Percentiles rank a stretch among this genome's conserved stretches.
Conservation (phyloP, 2,888 invertebrate genomes). For the Isotomurus palustris region DNA sequence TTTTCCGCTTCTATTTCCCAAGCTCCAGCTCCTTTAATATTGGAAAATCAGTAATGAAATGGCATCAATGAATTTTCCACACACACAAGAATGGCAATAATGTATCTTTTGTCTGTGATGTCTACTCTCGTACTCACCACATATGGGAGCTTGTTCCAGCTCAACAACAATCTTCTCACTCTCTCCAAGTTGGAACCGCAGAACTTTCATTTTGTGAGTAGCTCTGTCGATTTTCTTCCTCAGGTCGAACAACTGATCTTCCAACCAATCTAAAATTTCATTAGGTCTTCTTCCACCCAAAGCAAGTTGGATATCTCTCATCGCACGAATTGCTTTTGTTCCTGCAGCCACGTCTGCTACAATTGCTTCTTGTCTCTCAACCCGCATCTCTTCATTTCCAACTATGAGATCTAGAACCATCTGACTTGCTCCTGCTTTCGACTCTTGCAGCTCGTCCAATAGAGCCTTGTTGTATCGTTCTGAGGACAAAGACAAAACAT, state of each 20-base stretch:
- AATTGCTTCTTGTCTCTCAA: slow-evolving; percentile 7
- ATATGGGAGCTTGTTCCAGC: slow-evolving; percentile 15
- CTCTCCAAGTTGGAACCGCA: slow-evolving; percentile 15
- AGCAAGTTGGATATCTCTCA: slow-evolving; percentile 14
- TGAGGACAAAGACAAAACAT: not conserved
- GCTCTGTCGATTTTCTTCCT: slow-evolving; percentile 16
- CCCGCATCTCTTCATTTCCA: slow-evolving; percentile 13
- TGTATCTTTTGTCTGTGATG: no score
- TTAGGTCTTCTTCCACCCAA: slow-evolving; percentile 11
- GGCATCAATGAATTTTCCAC: not conserved
- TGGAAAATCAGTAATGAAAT: not conserved
- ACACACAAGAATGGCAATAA: no score
- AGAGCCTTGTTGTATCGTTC: slow-evolving; percentile 26
- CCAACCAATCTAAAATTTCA: slow-evolving; percentile 15
- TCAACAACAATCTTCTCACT: slow-evolving; percentile 7
- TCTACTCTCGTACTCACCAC: not conserved
- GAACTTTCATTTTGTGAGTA: not conserved
- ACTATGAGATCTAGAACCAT: slow-evolving; percentile 14
- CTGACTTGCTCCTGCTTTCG: slow-evolving; percentile 11
- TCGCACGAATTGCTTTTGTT: slow-evolving; percentile 17
- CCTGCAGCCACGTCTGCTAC: slow-evolving; percentile 11
- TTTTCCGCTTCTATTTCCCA: slow-evolving; percentile 15
- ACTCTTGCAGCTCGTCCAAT: slow-evolving; percentile 16
- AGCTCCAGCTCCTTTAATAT: slow-evolving; percentile 3
- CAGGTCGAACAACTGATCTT: slow-evolving; percentile 20